A percentile compares a stretch with the other conserved stretches of the same genome.
phyloP scores from a whole-genome alignment of 2,797 vertebrate genomes.

The Lepus oiostolus region DNA sequence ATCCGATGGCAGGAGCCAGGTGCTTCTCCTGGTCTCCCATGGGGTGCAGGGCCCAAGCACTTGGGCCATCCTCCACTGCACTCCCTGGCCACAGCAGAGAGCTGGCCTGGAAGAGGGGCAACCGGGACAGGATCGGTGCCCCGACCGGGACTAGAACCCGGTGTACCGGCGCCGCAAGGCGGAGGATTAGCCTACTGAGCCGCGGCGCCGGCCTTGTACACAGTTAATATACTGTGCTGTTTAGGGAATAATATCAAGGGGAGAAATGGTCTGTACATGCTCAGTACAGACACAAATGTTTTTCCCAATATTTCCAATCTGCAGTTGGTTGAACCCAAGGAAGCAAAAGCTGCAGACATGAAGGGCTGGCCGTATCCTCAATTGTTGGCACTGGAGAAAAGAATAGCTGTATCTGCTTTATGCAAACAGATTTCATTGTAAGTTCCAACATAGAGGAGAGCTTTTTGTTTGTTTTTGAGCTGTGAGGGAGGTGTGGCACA shows the following conservation, averaged over 20 bases:
- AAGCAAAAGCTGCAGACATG: not conserved
- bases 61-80: no score
- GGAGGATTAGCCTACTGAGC: no score
- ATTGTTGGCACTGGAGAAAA: conserved; percentile 26
- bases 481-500: not conserved
- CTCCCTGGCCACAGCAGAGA: no score
- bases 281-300: not conserved
- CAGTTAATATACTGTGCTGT: not conserved
- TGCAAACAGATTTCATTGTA: conserved; percentile 7
- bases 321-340: not conserved
- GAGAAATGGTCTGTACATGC: not conserved
- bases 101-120: no score
- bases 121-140: no score
- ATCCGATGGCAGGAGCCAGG: no score
- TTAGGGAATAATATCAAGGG: not conserved
- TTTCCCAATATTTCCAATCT: not conserved
- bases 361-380: not conserved
- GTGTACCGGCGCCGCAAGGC: no score
- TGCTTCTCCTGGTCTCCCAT: no score
- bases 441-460: conserved; percentile 48
- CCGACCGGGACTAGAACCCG: no score
- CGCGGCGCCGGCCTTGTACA: no score
- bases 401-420: conserved; percentile 22
- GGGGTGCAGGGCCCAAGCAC: no score
- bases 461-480: conserved; percentile 45